These are phyloP conservation scores for Scaptomyza reducta DNA, from an alignment of 2,888 invertebrate genomes.

Conservation along the genomic window DNA sequence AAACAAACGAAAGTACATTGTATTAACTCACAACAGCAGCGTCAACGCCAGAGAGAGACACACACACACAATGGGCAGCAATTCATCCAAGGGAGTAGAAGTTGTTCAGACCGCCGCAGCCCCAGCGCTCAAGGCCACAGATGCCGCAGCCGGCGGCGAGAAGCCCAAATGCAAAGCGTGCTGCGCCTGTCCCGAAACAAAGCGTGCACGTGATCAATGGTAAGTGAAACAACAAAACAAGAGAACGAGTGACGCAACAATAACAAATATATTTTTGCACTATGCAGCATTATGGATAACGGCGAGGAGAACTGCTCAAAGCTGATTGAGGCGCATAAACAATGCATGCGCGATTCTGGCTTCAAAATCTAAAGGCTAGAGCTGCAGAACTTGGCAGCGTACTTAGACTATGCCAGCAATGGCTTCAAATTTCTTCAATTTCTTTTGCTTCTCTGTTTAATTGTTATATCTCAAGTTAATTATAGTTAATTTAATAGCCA, in stretches of 20 bases:
- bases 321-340: constrained; percentile 97
- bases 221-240: constrained; percentile 84
- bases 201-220: constrained; percentile 95
- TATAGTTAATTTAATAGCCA: constrained; percentile 64
- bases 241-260: constrained; percentile 18
- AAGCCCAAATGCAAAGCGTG: constrained; percentile 96
- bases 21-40: neutral
- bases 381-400: neutral
- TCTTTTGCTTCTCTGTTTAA: constrained; percentile 32
- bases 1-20: constrained; percentile 24
- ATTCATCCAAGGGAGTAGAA: constrained; percentile 85
- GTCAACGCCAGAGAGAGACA: neutral
- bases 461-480: constrained; percentile 67
- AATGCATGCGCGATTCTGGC: constrained; percentile 97
- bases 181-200: constrained; percentile 99
- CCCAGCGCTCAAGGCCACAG: constrained; percentile 52
- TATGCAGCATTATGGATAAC: constrained; percentile 92
- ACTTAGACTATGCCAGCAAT: constrained; percentile 11
- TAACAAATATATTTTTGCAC: constrained; percentile 25
- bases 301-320: constrained; percentile 96
- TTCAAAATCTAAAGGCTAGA: constrained; percentile 92
- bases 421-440: neutral
- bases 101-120: constrained; percentile 83
- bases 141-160: constrained; percentile 69
- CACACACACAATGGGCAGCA: constrained; percentile 85